These are phyloP conservation scores for Clanis bilineata DNA, from an alignment of 2,888 invertebrate genomes.

Conservation along the genomic window DNA sequence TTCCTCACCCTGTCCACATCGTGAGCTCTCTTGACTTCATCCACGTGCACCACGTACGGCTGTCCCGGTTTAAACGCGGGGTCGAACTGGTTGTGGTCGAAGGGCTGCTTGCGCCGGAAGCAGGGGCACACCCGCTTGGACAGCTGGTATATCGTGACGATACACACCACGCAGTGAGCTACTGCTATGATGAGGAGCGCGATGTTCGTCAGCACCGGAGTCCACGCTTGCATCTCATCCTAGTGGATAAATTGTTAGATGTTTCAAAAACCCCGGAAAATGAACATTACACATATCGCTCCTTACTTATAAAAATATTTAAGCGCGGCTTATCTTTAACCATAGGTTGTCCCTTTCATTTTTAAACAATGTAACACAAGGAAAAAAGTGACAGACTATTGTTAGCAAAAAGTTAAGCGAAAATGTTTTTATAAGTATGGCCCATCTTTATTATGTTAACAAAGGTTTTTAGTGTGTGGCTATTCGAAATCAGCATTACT, in stretches of 20 bases:
- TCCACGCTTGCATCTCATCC: conserved; percentile 82
- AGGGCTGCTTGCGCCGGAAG: conserved; percentile 73
- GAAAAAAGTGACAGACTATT: too few relatives aligned
- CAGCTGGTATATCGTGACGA: conserved; percentile 77
- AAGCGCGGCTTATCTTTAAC: too few relatives aligned
- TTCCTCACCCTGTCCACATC: conserved; percentile 49
- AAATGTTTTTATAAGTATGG: too few relatives aligned
- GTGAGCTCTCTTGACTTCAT: conserved; percentile 58
- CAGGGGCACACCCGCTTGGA: conserved; percentile 81
- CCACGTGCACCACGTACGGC: conserved; percentile 63
- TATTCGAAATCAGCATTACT: too few relatives aligned
- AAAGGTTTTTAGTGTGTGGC: too few relatives aligned
- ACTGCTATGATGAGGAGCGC: conserved; percentile 83
- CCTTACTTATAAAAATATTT: too few relatives aligned
- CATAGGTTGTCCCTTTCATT: too few relatives aligned
- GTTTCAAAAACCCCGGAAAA: conserved; percentile 18
- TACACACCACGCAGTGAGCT: conserved; percentile 81
- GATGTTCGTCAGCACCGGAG: conserved; percentile 84
- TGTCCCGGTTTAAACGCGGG: conserved; percentile 57
- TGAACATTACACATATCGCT: too few relatives aligned
- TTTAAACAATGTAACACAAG: too few relatives aligned
- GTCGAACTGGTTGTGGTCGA: conserved; percentile 79
- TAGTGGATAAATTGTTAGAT: conserved; percentile 40
- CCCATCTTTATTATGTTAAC: too few relatives aligned
- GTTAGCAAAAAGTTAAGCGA: too few relatives aligned